Percentiles rank a stretch among this genome's conserved stretches.
Conservation (phyloP, 2,797 vertebrate genomes). For the Micropoecilia bifurca region DNA sequence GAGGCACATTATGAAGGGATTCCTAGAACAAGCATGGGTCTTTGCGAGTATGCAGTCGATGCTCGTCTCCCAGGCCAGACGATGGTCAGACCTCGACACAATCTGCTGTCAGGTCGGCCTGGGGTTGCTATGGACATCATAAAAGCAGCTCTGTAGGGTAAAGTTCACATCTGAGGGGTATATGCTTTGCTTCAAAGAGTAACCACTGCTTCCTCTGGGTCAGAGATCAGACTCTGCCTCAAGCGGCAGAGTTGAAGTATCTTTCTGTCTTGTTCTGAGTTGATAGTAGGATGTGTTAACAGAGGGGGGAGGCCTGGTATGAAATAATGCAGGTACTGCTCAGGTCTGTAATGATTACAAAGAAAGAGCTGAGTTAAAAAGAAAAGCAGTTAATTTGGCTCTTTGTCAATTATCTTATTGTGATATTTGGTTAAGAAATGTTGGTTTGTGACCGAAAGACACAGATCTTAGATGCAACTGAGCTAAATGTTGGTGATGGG, state of each 20-base stretch:
- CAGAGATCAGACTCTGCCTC: not conserved
- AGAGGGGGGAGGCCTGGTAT: not conserved
- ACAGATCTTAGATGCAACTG: not conserved
- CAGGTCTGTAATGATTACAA: not conserved
- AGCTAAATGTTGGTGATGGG: not conserved
- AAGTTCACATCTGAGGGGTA: constrained; percentile 6
- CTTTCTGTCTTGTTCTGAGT: not conserved
- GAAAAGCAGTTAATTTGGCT: not conserved
- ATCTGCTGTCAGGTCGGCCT: not conserved
- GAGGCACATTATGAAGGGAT: not conserved
- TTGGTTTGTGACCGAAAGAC: not conserved
- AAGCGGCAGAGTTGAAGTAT: not conserved
- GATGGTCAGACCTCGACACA: not conserved
- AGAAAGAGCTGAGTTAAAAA: not conserved
- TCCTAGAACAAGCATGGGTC: not conserved
- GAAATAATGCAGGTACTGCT: not conserved
- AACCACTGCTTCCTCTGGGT: not conserved
- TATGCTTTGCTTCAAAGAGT: constrained; percentile 10
- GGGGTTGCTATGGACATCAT: not conserved
- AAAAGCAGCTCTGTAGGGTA: not conserved
- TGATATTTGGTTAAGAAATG: not conserved
- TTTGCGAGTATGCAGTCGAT: not conserved
- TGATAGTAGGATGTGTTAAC: not conserved
- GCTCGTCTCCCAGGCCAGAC: not conserved
- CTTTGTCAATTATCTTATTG: not conserved